phyloP scores from a whole-genome alignment of 2,797 vertebrate genomes.

The Synaphobranchus kaupii region DNA sequence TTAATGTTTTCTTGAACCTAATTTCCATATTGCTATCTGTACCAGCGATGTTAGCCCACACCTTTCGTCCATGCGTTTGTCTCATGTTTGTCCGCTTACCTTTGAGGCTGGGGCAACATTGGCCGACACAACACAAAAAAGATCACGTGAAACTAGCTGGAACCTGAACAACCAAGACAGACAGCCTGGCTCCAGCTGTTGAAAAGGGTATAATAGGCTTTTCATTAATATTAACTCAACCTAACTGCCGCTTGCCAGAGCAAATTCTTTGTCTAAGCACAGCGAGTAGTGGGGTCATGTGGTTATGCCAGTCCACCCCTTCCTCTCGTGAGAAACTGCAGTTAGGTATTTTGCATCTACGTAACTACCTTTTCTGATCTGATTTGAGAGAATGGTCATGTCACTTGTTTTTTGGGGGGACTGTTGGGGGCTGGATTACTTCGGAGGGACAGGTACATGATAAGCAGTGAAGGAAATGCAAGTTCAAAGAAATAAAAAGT shows the following conservation, averaged over 20 bases:
- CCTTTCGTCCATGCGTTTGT: background rate
- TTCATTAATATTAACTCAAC: background rate
- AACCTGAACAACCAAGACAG: background rate
- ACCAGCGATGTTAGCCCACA: background rate
- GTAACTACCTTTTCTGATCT: background rate
- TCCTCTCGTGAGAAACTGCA: background rate
- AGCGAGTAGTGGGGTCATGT: background rate
- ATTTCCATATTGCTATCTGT: background rate
- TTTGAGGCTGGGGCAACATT: background rate
- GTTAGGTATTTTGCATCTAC: background rate
- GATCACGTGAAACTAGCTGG: background rate
- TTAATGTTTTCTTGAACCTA: background rate
- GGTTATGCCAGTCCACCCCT: background rate
- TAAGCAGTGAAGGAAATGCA: background rate
- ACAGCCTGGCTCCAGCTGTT: background rate
- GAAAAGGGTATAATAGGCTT: background rate
- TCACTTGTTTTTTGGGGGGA: background rate
- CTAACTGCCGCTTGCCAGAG: background rate
- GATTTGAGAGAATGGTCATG: background rate
- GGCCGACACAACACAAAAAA: background rate
- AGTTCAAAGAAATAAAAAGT: background rate
- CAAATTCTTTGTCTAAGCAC: background rate
- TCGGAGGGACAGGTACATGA: background rate
- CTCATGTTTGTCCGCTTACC: background rate
- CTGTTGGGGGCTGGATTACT: background rate